Evolutionary conservation across 2,113 vertebrate species (phyloP).

Genomic region (Morone saxatilis): DNA sequence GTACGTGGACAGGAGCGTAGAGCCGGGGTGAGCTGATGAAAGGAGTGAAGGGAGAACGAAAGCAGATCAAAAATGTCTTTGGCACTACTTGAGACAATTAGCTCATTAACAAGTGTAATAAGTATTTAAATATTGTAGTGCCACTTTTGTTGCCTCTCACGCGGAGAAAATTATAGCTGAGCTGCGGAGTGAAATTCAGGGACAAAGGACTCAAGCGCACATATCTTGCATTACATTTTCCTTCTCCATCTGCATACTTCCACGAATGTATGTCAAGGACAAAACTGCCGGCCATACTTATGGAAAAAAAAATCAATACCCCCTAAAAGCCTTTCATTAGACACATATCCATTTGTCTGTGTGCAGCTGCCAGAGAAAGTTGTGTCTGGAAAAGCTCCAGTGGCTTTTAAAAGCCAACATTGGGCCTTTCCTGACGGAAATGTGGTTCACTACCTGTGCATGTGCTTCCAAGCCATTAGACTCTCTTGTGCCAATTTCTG

Average conservation of each 20-base stretch:
- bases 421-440: slow-evolving; percentile 52
- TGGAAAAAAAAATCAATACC: slow-evolving; percentile 77
- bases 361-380: slow-evolving; percentile 69
- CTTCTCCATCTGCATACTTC: slow-evolving; percentile 44
- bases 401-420: slow-evolving; percentile 66
- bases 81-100: slow-evolving; percentile 16
- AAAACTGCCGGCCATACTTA: slow-evolving; percentile 49
- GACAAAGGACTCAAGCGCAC: background rate
- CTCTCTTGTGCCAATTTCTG: background rate
- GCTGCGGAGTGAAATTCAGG: background rate
- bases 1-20: slow-evolving; percentile 28
- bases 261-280: slow-evolving; percentile 63
- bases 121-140: slow-evolving; percentile 29
- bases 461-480: slow-evolving; percentile 60
- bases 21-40: background rate
- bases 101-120: slow-evolving; percentile 39
- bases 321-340: slow-evolving; percentile 81
- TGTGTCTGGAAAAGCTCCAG: slow-evolving; percentile 77
- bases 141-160: background rate
- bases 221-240: background rate
- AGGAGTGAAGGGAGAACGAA: slow-evolving; percentile 6
- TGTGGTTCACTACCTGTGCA: slow-evolving; percentile 54
- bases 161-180: background rate
- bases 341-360: slow-evolving; percentile 74
- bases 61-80: slow-evolving; percentile 28